Base-by-base conservation (phyloP, 1,140 invertebrate species). In the Penaeus chinensis region DNA sequence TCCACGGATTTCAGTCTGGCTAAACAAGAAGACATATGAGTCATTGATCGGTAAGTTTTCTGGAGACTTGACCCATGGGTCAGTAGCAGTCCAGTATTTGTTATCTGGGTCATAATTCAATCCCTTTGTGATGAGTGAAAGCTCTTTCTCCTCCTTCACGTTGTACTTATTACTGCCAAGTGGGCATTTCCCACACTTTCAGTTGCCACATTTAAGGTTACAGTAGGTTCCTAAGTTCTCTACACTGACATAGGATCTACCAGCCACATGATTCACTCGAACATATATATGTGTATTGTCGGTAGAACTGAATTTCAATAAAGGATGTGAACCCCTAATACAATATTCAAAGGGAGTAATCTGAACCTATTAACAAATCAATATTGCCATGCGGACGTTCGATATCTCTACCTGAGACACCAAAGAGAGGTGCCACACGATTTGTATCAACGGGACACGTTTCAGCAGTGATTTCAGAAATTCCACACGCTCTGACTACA, bases 141-240 rank as follows among this genome's bases (percentile, higher is more conserved):
- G 60, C 63, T 88, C 63, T 61, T 71, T 66, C 42, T 87, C 78
- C 37, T 82, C 85, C 37, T 87, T 87, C 8, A 87, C 4, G n/a
- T 18, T 82, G 42, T 88, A 88, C 1, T 82, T 84, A 24, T 84
- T 78, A 18, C 47, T 80, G 22, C 37, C 54, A 27, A 80, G 5
- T 10, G 77, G 76, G 65, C 85, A 87, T 62, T 87, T 88, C 19
- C 86, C 79, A 71, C 80, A 88, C 37, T 84, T 82, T 54, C 86
- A 82, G 32, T 79, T 79, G 3, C 86, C 79, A 24, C 86, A 88
- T 79, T 82, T 85, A 32, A 1, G 32, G 32, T 32, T 32, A 32
- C 32, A 32, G 32, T 32, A 32, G 32, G 32, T 32, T 32, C 32
- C 32, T 32, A 32, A 1, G 32, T 32, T 32, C 32, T 32, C 32